A percentile compares a stretch with the other conserved stretches of the same genome.
These are phyloP conservation scores for Epinotia ramella DNA, from an alignment of 2,888 invertebrate species.

Conservation along the genomic window DNA sequence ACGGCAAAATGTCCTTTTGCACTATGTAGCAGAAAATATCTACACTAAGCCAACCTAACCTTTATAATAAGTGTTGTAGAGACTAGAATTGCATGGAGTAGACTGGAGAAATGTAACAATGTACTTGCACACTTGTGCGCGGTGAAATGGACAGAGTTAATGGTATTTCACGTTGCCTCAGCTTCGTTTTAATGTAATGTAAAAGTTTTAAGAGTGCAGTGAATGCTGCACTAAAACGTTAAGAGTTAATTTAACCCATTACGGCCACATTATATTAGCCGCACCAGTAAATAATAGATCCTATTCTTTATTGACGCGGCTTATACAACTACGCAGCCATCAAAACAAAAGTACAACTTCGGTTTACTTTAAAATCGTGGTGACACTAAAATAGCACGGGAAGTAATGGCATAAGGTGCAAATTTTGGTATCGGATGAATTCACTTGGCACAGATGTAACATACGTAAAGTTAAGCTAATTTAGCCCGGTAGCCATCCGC, in stretches of 20 bases:
- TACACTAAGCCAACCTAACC: background rate
- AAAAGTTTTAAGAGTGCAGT: background rate
- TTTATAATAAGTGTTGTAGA: constrained; percentile 1
- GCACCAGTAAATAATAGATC: no score
- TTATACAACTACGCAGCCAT: no score
- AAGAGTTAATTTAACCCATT: background rate
- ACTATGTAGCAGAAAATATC: constrained; percentile 4
- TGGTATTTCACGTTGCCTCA: constrained; percentile 22
- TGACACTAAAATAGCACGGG: no score
- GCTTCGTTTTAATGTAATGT: constrained; percentile 29
- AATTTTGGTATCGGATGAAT: no score
- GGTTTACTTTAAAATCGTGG: no score
- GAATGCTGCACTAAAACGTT: background rate
- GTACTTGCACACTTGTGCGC: constrained; percentile 18
- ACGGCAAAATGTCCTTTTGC: constrained; percentile 21
- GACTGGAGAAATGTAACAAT: constrained; percentile 26
- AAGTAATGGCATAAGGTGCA: no score
- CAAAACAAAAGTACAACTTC: no score
- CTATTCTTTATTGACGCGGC: no score
- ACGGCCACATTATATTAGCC: background rate
- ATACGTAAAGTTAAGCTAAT: no score
- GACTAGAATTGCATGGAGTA: background rate
- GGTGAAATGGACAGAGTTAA: constrained; percentile 33
- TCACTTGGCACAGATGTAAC: no score
- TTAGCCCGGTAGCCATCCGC: no score